Conservation (phyloP, 2,113 vertebrate species). For the Tychaedon coryphoeus region DNA sequence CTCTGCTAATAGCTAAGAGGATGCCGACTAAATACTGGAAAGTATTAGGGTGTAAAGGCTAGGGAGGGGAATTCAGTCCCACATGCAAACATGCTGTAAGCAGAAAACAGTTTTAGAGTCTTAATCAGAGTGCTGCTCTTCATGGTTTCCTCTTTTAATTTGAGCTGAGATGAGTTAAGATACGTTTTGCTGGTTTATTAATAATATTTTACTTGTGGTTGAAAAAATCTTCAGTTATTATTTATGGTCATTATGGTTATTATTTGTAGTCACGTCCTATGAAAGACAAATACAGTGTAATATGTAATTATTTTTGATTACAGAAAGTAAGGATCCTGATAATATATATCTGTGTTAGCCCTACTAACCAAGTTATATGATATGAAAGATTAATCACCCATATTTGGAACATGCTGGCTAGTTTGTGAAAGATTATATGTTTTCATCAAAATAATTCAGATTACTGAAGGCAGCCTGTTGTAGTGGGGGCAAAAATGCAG, state of each 20-base stretch:
- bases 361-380: background rate
- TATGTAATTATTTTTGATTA: background rate
- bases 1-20: background rate
- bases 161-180: background rate
- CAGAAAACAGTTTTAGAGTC: background rate
- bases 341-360: background rate
- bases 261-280: background rate
- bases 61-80: background rate
- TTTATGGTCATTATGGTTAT: background rate
- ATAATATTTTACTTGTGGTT: background rate
- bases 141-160: background rate
- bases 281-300: background rate
- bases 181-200: background rate
- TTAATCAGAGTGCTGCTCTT: background rate
- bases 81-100: fast-evolving
- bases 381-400: background rate
- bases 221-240: background rate
- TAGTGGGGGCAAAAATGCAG: background rate
- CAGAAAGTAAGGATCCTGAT: background rate
- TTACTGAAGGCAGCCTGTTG: background rate
- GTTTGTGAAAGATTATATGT: background rate
- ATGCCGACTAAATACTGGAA: background rate
- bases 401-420: background rate
- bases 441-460: background rate
- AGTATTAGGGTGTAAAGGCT: background rate